These are phyloP conservation scores for Tragelaphus buxtoni DNA, from an alignment of 2,113 vertebrate species.

Conservation along the genomic window DNA sequence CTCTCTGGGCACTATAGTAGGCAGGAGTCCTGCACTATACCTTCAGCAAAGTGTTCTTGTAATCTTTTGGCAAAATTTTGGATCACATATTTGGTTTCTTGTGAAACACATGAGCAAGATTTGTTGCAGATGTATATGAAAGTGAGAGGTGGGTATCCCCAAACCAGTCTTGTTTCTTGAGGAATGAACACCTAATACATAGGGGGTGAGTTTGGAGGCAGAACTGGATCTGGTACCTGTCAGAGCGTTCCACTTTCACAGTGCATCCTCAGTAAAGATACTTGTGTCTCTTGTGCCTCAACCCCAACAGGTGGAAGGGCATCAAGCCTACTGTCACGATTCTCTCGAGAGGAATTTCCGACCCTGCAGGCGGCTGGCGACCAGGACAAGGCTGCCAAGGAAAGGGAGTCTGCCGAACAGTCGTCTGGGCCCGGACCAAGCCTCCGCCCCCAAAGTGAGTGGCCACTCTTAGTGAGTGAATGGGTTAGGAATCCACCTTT, in stretches of 20 bases:
- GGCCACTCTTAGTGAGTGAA: neutral
- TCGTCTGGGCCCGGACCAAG: slow-evolving; percentile 98
- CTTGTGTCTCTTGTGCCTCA: neutral
- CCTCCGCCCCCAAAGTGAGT: slow-evolving; percentile 97
- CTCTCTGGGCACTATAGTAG: neutral
- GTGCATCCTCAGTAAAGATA: neutral
- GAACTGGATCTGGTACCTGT: neutral
- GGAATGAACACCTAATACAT: neutral
- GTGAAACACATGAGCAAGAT: neutral
- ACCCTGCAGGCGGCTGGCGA: slow-evolving; percentile 98
- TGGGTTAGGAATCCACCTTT: neutral
- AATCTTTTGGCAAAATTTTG: neutral
- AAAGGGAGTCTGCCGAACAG: slow-evolving; percentile 96
- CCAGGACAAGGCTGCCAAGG: slow-evolving; percentile 96
- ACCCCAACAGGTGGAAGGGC: slow-evolving; percentile 92
- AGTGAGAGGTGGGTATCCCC: neutral
- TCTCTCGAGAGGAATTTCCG: slow-evolving; percentile 99
- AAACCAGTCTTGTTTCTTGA: neutral
- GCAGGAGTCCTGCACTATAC: neutral
- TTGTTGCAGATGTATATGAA: neutral
- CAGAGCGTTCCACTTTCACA: neutral
- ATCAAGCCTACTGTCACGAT: slow-evolving; percentile 96
- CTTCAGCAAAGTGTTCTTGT: neutral
- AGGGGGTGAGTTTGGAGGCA: neutral
- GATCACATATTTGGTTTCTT: neutral